phyloP scores from a whole-genome alignment of 2,113 vertebrate species.

The Syngnathus scovelli region DNA sequence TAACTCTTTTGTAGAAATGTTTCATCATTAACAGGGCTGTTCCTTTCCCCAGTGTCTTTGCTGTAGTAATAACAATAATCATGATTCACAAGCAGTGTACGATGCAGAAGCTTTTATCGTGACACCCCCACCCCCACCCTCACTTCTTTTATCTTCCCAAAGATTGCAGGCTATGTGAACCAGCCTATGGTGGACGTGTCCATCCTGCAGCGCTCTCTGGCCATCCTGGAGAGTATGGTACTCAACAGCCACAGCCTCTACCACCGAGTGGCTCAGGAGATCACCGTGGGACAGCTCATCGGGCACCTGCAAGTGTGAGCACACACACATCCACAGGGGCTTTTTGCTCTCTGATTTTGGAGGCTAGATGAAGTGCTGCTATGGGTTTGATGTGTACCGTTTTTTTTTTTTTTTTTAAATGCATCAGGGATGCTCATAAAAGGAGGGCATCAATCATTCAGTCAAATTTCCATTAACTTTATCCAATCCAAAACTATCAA shows the following conservation, averaged over 20 bases:
- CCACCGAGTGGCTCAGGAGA: slow-evolving; percentile 92
- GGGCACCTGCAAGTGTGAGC: slow-evolving; percentile 99
- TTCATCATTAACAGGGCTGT: background rate
- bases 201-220: slow-evolving; percentile 92
- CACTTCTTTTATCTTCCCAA: background rate
- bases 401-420: background rate
- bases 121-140: background rate
- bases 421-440: background rate
- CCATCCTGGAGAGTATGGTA: slow-evolving; percentile 98
- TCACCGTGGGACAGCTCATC: slow-evolving; percentile 97
- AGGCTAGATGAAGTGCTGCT: background rate
- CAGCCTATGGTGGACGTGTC: slow-evolving; percentile 96
- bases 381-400: slow-evolving; percentile 2
- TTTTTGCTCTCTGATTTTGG: slow-evolving; percentile 45
- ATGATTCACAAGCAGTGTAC: background rate
- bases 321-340: slow-evolving; percentile 73
- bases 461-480: background rate
- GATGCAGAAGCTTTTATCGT: background rate
- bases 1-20: background rate
- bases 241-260: slow-evolving; percentile 97
- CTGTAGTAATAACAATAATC: no score
- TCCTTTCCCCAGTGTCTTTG: background rate
- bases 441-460: slow-evolving; percentile 3
- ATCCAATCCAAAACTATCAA: slow-evolving; percentile 7
- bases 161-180: slow-evolving; percentile 96